Conservation (phyloP, 2,888 invertebrate species). For the Caenorhabditis japonica region DNA sequence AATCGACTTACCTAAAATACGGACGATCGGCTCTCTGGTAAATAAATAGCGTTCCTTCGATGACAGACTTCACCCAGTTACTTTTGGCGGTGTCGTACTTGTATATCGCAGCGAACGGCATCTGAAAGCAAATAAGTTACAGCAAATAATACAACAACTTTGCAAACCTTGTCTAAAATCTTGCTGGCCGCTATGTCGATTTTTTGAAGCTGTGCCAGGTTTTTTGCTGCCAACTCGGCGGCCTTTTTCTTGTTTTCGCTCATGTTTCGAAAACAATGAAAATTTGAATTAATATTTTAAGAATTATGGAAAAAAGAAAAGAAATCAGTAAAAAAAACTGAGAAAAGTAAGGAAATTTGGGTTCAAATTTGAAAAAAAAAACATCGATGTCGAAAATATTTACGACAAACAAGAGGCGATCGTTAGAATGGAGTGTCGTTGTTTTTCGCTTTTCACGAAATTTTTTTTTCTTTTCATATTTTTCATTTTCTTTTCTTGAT, state of each 20-base stretch:
- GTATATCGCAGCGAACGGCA: constrained; percentile 68
- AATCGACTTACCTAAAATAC: constrained; percentile 54
- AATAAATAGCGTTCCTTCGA: constrained; percentile 72
- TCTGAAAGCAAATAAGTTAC: constrained; percentile 29
- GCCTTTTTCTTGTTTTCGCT: constrained; percentile 15
- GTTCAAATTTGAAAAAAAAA: background rate
- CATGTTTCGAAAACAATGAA: constrained; percentile 1
- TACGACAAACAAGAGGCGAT: constrained; percentile 9
- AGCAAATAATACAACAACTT: background rate
- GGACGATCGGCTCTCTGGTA: constrained; percentile 69
- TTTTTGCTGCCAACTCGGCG: constrained; percentile 53
- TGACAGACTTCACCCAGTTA: constrained; percentile 68
- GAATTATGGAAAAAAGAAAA: background rate
- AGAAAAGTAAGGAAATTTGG: background rate
- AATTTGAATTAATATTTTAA: background rate
- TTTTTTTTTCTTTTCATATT: constrained; percentile 9
- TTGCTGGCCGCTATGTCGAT: constrained; percentile 69
- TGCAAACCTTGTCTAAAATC: constrained; percentile 63
- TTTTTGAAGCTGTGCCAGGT: constrained; percentile 63
- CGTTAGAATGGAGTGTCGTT: constrained; percentile 10
- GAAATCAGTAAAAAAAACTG: no score
- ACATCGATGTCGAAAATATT: background rate
- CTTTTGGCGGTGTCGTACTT: constrained; percentile 56
- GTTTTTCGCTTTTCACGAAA: background rate
- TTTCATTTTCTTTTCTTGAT: constrained; percentile 1